Percentiles rank a stretch among this genome's conserved stretches.
Conservation (phyloP, 1,140 invertebrate species). For the Plectus sambesii region DNA sequence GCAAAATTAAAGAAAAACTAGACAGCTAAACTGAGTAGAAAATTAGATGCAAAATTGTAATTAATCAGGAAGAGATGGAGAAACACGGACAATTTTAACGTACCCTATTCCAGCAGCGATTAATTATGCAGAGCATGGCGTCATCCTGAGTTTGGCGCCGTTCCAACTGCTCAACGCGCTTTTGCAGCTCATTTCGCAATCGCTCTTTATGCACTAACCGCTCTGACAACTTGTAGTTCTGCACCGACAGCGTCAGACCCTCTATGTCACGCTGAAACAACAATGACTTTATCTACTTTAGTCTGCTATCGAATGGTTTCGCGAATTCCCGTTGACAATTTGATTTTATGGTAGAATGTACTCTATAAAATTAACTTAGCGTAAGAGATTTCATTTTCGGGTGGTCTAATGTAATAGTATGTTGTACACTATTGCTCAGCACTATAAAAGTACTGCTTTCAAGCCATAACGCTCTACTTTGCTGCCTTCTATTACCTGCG, state of each 20-base stretch:
- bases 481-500: no score
- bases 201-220: conserved; percentile 73
- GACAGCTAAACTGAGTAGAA: background rate
- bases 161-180: conserved; percentile 87
- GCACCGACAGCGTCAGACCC: conserved; percentile 2
- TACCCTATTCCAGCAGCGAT: conserved; percentile 77
- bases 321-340: conserved; percentile 1
- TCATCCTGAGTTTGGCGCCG: conserved; percentile 94
- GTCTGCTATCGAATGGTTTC: no score
- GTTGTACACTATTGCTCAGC: no score
- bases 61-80: background rate
- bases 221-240: conserved; percentile 20
- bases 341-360: conserved; percentile 19
- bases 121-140: conserved; percentile 90
- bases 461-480: no score
- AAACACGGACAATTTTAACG: background rate
- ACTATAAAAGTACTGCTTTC: no score
- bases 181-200: conserved; percentile 72
- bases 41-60: no score
- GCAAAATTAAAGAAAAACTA: no score
- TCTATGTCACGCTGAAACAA: conserved; percentile 20
- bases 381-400: no score
- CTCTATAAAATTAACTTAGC: no score
- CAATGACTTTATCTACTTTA: no score
- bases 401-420: no score